Conservation (phyloP, 2,888 invertebrate genomes). For the Apamea monoglypha region DNA sequence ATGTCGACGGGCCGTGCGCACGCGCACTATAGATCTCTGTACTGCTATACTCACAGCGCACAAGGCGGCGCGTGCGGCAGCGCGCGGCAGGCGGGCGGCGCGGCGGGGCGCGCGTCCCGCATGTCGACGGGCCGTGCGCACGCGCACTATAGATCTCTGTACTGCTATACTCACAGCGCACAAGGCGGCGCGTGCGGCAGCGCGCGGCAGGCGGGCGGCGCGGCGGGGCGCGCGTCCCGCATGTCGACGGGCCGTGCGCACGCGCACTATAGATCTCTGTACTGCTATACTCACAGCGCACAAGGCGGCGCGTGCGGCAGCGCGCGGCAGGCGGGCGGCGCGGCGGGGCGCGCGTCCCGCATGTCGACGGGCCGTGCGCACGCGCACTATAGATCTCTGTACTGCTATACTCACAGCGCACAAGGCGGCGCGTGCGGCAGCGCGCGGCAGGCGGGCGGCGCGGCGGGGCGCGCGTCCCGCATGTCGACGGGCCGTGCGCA, state of each 20-base stretch:
- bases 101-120: conserved; percentile 74
- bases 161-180: conserved; percentile 95
- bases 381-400: too few species aligned
- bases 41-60: conserved; percentile 95
- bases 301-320: conserved; percentile 90
- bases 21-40: too few species aligned
- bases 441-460: conserved; percentile 79
- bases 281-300: conserved; percentile 95
- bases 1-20: conserved; percentile 86
- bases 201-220: conserved; percentile 79
- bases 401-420: conserved; percentile 95
- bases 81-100: conserved; percentile 79
- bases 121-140: conserved; percentile 86
- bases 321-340: conserved; percentile 79
- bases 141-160: too few species aligned
- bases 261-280: too few species aligned
- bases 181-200: conserved; percentile 90
- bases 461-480: conserved; percentile 74
- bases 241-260: conserved; percentile 86
- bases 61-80: conserved; percentile 90
- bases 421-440: conserved; percentile 90
- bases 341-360: conserved; percentile 74
- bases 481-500: conserved; percentile 86
- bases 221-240: conserved; percentile 74
- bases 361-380: conserved; percentile 86